These are phyloP conservation scores for Syngnathus typhle DNA, from an alignment of 2,113 vertebrate genomes.

Conservation along the genomic window DNA sequence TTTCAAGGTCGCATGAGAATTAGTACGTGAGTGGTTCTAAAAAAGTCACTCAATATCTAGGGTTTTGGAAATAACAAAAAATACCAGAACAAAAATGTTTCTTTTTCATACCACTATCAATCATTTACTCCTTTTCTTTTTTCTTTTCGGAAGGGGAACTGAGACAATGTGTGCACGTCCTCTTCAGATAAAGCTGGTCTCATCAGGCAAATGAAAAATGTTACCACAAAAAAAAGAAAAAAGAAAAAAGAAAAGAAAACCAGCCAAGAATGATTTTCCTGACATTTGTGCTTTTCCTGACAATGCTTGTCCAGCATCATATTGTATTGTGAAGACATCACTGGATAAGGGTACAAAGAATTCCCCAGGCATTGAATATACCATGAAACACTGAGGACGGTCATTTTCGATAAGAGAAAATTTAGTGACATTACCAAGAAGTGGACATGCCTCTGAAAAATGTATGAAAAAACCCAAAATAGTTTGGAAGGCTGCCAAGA, in stretches of 20 bases:
- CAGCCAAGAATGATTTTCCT: too few relatives aligned
- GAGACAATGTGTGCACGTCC: too few relatives aligned
- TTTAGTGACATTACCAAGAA: not conserved
- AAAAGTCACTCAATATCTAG: not conserved
- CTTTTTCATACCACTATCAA: too few relatives aligned
- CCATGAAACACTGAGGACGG: not conserved
- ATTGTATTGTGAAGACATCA: not conserved
- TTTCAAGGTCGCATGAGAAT: conserved; percentile 36
- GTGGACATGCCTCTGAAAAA: not conserved
- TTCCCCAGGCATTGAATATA: not conserved
- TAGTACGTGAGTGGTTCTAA: not conserved
- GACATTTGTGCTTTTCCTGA: too few relatives aligned
- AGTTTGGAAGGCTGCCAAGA: not conserved
- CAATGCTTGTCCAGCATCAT: not conserved
- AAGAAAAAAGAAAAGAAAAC: not conserved
- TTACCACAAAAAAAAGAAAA: not conserved
- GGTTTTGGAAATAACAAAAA: not conserved
- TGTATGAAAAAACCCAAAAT: not conserved
- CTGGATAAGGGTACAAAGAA: not conserved
- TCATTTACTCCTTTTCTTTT: too few relatives aligned
- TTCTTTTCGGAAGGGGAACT: too few relatives aligned
- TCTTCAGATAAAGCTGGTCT: too few relatives aligned
- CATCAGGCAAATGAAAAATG: too few relatives aligned
- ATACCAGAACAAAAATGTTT: not conserved
- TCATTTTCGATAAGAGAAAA: not conserved